Percentiles rank a stretch among this genome's conserved stretches.
Conservation (phyloP, 2,797 vertebrate genomes). For the Enteromius viviparus region DNA sequence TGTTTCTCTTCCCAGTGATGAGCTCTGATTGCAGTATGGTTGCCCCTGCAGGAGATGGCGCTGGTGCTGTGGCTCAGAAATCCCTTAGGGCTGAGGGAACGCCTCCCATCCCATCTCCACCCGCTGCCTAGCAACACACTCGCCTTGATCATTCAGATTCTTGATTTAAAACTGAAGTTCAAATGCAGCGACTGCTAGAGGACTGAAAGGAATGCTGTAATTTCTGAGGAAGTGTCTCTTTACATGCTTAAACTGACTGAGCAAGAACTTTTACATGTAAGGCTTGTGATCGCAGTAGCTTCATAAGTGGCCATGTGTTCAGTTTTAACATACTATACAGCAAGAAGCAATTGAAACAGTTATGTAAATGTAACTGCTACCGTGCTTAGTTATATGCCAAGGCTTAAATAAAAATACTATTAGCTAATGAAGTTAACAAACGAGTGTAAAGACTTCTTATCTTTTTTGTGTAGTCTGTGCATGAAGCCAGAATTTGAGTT, state of each 20-base stretch:
- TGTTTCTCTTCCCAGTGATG: slow-evolving; percentile 73
- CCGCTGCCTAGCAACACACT: slow-evolving; percentile 64
- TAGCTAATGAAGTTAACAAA: background rate
- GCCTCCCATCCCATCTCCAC: slow-evolving; percentile 48
- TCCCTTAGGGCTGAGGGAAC: slow-evolving; percentile 50
- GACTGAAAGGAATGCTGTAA: background rate
- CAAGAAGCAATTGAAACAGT: slow-evolving; percentile 17
- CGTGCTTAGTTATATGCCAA: slow-evolving; percentile 10
- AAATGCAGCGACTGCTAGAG: slow-evolving; percentile 25
- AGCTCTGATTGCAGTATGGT: slow-evolving; percentile 83
- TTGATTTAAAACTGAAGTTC: slow-evolving; percentile 12
- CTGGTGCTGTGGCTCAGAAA: slow-evolving; percentile 72
- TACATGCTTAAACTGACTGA: background rate
- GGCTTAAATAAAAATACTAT: slow-evolving; percentile 9
- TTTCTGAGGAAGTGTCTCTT: background rate
- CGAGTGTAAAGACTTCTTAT: background rate
- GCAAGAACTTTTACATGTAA: slow-evolving; percentile 4
- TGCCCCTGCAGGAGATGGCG: slow-evolving; percentile 78
- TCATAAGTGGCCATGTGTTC: slow-evolving; percentile 9
- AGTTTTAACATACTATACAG: slow-evolving; percentile 18
- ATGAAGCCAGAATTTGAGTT: slow-evolving; percentile 6
- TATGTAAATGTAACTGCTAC: slow-evolving; percentile 1
- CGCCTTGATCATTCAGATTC: slow-evolving; percentile 31
- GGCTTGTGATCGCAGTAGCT: slow-evolving; percentile 26
- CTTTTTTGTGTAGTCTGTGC: background rate